Evolutionary conservation across 2,888 invertebrate genomes (phyloP).

Genomic region (Congeria kusceri): DNA sequence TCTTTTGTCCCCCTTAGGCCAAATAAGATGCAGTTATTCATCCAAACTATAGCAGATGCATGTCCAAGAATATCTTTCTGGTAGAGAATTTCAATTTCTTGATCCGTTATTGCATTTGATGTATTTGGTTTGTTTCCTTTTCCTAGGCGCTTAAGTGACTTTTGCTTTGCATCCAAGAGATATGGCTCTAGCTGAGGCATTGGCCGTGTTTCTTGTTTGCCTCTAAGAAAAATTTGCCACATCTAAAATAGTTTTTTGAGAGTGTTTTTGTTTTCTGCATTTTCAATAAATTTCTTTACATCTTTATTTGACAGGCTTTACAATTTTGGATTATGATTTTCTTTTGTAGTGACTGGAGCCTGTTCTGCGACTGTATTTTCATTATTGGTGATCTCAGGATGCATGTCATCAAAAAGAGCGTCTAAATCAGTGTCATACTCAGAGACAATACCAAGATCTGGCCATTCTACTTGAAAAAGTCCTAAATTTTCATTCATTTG

Average conservation of each 20-base stretch:
- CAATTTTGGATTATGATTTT: neutral
- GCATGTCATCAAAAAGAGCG: too few relatives aligned
- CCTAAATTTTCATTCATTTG: too few relatives aligned
- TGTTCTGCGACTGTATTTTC: too few relatives aligned
- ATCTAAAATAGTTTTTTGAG: slow-evolving; percentile 20
- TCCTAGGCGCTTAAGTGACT: slow-evolving; percentile 24
- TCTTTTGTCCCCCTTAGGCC: slow-evolving; percentile 46
- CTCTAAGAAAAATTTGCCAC: slow-evolving; percentile 20
- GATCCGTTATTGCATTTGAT: slow-evolving; percentile 28
- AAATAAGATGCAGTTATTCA: slow-evolving; percentile 50
- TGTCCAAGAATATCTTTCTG: slow-evolving; percentile 31
- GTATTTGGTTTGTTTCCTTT: slow-evolving; percentile 31
- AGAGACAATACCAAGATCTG: too few relatives aligned
- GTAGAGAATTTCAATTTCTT: slow-evolving; percentile 43
- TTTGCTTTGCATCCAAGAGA: slow-evolving; percentile 20
- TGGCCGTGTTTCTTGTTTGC: slow-evolving; percentile 7
- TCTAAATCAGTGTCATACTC: too few relatives aligned
- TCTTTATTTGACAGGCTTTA: neutral
- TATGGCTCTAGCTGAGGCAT: slow-evolving; percentile 21
- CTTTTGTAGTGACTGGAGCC: neutral
- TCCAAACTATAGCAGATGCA: slow-evolving; percentile 13
- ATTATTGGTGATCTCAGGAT: too few relatives aligned
- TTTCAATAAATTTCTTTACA: slow-evolving; percentile 7
- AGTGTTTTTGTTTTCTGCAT: slow-evolving; percentile 23
- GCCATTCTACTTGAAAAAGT: too few relatives aligned